phyloP scores from a whole-genome alignment of 2,113 vertebrate genomes.

The Ophiodon elongatus region DNA sequence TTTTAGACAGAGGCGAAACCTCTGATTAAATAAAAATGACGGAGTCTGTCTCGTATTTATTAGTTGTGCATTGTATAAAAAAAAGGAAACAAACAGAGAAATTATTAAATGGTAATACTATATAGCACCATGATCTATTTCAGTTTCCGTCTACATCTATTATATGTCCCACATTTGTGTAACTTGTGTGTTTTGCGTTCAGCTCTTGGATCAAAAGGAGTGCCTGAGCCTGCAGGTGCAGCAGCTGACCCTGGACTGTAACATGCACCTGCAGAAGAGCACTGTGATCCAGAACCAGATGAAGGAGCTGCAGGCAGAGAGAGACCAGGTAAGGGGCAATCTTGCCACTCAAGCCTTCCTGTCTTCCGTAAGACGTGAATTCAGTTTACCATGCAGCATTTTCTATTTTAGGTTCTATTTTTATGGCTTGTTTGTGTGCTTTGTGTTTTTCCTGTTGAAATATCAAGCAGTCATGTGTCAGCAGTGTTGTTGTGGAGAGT shows the following conservation, averaged over 20 bases:
- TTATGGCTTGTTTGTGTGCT: neutral
- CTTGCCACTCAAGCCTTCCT: neutral
- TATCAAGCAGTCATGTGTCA: neutral
- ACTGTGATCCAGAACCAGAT: conserved; percentile 85
- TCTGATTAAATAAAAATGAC: neutral
- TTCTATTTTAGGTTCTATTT: neutral
- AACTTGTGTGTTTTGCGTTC: conserved; percentile 4
- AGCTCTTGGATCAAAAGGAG: conserved; percentile 89
- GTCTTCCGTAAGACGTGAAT: neutral
- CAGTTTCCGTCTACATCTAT: neutral
- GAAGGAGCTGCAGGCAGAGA: conserved; percentile 87
- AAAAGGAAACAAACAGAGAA: neutral
- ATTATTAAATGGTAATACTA: neutral
- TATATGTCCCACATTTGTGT: neutral
- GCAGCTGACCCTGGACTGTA: conserved; percentile 86
- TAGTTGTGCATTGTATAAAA: neutral
- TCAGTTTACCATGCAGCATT: neutral
- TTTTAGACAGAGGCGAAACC: no score
- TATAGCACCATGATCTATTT: neutral
- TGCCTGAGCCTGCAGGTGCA: conserved; percentile 84
- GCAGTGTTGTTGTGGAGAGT: neutral
- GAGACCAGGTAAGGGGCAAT: conserved; percentile 84
- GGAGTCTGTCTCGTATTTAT: neutral
- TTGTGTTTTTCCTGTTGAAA: neutral
- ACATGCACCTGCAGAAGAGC: conserved; percentile 88